A percentile compares a stretch with the other conserved stretches of the same genome.
Conservation (phyloP, 2,113 vertebrate species). For the Lagopus leucura region DNA sequence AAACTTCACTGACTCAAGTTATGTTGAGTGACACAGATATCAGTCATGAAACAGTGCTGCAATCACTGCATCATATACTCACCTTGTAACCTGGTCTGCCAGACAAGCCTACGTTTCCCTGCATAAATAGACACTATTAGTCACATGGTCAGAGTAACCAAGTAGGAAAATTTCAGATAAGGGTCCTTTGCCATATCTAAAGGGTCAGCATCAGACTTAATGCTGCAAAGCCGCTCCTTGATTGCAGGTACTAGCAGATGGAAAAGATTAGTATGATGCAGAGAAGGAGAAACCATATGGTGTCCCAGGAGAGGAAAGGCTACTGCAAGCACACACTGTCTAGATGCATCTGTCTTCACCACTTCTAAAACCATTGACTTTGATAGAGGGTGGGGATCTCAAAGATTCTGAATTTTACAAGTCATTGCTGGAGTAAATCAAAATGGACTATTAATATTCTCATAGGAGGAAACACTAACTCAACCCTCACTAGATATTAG, state of each 20-base stretch:
- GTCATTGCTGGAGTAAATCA: background rate
- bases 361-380: background rate
- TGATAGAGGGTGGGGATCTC: background rate
- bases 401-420: background rate
- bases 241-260: background rate
- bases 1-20: background rate
- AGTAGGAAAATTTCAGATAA: background rate
- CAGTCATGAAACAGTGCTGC: background rate
- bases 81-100: conserved; percentile 91
- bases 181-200: background rate
- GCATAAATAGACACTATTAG: background rate
- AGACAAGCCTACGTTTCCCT: conserved; percentile 92
- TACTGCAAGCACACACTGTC: background rate
- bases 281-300: background rate
- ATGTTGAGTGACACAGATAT: no score
- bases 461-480: fast-evolving
- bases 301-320: background rate
- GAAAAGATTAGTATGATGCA: background rate
- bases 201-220: background rate
- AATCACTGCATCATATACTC: background rate
- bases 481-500: background rate
- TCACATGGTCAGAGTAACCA: background rate
- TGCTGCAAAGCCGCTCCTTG: background rate
- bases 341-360: background rate
- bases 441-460: fast-evolving